Base-by-base conservation (phyloP, 2,888 invertebrate species). In the Agapostemon virescens region DNA sequence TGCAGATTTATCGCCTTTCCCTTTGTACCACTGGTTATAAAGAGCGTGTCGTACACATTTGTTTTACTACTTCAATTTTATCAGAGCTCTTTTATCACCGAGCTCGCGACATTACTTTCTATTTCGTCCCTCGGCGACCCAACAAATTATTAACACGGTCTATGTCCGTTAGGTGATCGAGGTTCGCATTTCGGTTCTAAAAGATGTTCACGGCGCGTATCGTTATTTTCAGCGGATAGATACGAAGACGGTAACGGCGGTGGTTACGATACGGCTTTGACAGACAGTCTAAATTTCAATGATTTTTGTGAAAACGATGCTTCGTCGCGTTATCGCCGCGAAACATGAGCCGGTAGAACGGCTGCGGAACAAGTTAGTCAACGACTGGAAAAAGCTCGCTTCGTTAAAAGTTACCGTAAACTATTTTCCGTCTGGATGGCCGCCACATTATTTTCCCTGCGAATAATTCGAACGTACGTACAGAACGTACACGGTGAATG, bases 361-460 rank as follows among this genome's bases (percentile, higher is more conserved):
- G 45, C 20, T 7, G 20, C 7, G 45, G 20, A 9, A 49, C n/a
- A 49, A n/a, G 11, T 49, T 11, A 49, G 11, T 49, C n/a, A 20
- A 49, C 49, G 67, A 20, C 17, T 30, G 30, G 55, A 33, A 45
- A 84, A 66, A 52, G 38, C 33, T 26, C 26, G 67, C 68, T 77
- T 82, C 74, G 77, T 81, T 81, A 81, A 82, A 82, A 72, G 81
- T 82, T 77, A 33, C 74, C n/a, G 17, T 33, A 17, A 69, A 82
- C 70, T 68, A 74, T 81, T 77, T 77, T 69, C 68, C 81, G 23
- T 49, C 20, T n/a, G 64, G 42, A 42, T 26, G 63, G 13, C 13
- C 42, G 55, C n/a, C 7, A 49, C 64, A 33, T 82, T 72, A 80
- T 72, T 69, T 63, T 40, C 17, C 20, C 49, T 20, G 38, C 30